A percentile compares a stretch with the other conserved stretches of the same genome.
Evolutionary conservation across 2,797 vertebrate species (phyloP).

Genomic region (Vespertilio murinus): DNA sequence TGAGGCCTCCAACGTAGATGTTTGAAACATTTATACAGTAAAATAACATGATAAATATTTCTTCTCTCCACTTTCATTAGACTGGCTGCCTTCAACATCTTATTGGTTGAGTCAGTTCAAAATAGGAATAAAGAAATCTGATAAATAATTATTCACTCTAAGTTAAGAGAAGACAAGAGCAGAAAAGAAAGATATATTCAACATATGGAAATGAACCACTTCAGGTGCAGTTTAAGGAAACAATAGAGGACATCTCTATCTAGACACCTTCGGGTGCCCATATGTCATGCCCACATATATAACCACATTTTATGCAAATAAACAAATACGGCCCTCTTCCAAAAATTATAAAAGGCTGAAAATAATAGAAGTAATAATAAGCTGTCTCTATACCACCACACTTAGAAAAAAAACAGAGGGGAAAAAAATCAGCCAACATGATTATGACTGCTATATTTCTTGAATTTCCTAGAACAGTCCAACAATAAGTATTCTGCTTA

Average conservation of each 20-base stretch:
- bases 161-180: background rate
- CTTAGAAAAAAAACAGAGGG: background rate
- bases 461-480: slow-evolving; percentile 27
- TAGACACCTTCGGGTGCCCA: background rate
- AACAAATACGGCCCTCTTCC: background rate
- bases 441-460: slow-evolving; percentile 20
- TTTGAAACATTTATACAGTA: slow-evolving; percentile 1
- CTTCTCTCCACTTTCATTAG: background rate
- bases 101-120: slow-evolving; percentile 1
- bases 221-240: background rate
- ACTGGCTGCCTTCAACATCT: background rate
- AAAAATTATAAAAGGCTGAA: slow-evolving; percentile 2
- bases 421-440: slow-evolving; percentile 19
- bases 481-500: slow-evolving; percentile 44
- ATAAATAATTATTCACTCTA: slow-evolving; percentile 18
- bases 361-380: slow-evolving; percentile 18
- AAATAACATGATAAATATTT: background rate
- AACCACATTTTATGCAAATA: background rate
- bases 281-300: background rate
- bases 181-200: background rate
- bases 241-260: background rate
- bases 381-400: background rate
- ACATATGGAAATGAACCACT: background rate
- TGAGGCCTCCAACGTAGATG: background rate
- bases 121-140: background rate